A percentile compares a stretch with the other conserved stretches of the same genome.
These are phyloP conservation scores for Phaonia tiefii DNA, from an alignment of 2,888 invertebrate species.

Conservation along the genomic window DNA sequence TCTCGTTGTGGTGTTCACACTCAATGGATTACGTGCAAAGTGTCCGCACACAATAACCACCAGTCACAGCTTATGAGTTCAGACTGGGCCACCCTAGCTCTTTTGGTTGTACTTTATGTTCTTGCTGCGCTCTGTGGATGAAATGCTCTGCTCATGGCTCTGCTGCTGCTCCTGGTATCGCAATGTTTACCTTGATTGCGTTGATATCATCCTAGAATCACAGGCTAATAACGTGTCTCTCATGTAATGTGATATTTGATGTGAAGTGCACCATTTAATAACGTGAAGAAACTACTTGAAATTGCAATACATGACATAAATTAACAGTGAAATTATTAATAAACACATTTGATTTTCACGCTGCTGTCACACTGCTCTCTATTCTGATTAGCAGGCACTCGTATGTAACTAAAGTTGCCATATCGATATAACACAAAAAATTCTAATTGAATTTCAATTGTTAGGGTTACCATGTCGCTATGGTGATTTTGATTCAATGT, in stretches of 20 bases:
- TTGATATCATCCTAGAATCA: conserved; percentile 13
- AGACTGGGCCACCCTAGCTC: conserved; percentile 49
- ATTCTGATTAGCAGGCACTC: conserved; percentile 48
- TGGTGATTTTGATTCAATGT: too few relatives aligned
- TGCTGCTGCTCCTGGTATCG: conserved; percentile 6
- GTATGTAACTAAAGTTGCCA: conserved; percentile 4
- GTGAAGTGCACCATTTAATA: conserved; percentile 16
- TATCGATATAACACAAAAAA: not conserved
- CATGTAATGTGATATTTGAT: not conserved
- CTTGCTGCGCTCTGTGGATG: conserved; percentile 40
- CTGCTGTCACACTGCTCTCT: not conserved
- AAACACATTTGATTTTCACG: conserved; percentile 10
- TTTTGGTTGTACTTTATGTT: conserved; percentile 43
- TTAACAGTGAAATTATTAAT: not conserved
- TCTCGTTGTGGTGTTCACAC: not conserved
- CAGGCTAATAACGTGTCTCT: conserved; percentile 2
- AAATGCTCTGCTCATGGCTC: conserved; percentile 9
- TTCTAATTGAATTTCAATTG: not conserved
- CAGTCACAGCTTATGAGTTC: conserved; percentile 28
- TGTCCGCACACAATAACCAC: conserved; percentile 21
- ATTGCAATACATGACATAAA: conserved; percentile 45
- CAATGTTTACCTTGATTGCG: conserved; percentile 10
- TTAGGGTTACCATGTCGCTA: conserved; percentile 1
- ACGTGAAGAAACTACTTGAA: not conserved
- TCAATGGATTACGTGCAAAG: not conserved